These are phyloP conservation scores for Pangasius larnaudii DNA, from an alignment of 2,797 vertebrate species.

Conservation along the genomic window DNA sequence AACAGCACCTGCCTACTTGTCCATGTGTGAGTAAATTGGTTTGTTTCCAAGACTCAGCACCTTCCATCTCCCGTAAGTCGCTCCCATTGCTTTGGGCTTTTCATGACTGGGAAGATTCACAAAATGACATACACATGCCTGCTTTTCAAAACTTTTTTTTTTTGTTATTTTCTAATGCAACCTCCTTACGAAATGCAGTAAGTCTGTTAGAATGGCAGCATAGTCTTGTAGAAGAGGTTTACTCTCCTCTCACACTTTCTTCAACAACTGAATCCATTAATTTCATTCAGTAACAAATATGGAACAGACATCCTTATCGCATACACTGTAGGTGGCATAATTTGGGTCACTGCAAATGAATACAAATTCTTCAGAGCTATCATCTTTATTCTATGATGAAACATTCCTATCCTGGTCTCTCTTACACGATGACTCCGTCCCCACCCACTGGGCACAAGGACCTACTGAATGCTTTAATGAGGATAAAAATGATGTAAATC, in stretches of 20 bases:
- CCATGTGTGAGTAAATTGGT: slow-evolving; percentile 38
- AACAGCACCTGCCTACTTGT: slow-evolving; percentile 45
- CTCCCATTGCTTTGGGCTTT: neutral
- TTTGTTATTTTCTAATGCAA: neutral
- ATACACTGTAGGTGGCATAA: neutral
- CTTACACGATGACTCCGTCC: neutral
- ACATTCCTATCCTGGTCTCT: neutral
- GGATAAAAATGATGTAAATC: neutral
- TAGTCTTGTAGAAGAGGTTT: neutral
- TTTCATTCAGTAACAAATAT: neutral
- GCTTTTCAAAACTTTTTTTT: neutral
- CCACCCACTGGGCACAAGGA: neutral
- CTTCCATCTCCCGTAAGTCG: neutral
- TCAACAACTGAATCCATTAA: neutral
- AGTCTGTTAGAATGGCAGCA: slow-evolving; percentile 4
- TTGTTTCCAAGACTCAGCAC: slow-evolving; percentile 32
- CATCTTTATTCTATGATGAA: neutral
- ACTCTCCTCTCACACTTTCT: neutral
- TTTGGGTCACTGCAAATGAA: neutral
- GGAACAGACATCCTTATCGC: neutral
- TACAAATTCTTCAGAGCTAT: neutral
- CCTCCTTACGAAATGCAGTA: neutral
- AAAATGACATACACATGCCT: neutral
- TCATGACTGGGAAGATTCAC: slow-evolving; percentile 20
- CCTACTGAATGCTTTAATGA: neutral